Evolutionary conservation across 2,888 invertebrate species (phyloP), one percentile per base, ranked within the genome.

Genomic region (Dicyrtoma fusca): DNA sequence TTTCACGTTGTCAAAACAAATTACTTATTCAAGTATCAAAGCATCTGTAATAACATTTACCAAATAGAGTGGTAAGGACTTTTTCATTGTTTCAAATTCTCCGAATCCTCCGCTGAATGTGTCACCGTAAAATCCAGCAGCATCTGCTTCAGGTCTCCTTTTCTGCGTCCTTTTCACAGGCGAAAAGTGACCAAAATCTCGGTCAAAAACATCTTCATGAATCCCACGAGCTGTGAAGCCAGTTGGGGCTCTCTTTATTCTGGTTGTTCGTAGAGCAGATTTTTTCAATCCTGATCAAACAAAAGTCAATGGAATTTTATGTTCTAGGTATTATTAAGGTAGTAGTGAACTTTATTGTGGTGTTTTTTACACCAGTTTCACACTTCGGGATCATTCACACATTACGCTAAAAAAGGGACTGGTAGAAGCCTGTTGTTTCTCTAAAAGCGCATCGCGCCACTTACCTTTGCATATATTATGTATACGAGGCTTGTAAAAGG

Each of bases 1-100:
- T n/a, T n/a, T n/a, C n/a, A n/a, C n/a, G n/a, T n/a, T n/a, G n/a
- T n/a, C n/a, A n/a, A n/a, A n/a, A n/a, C n/a, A n/a, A n/a, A n/a
- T n/a, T n/a, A n/a, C n/a, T n/a, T n/a, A n/a, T n/a, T n/a, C n/a
- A n/a, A n/a, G n/a, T n/a, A n/a, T n/a, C n/a, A n/a, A n/a, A n/a
- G n/a, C n/a, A n/a, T n/a, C n/a, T n/a, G n/a, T n/a, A n/a, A n/a
- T n/a, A n/a, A 17, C 8, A 26, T 26, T 17, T 66, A 68, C 72
- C 72, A 72, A 49, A 34, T 64, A 68, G 1, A 19, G 42, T 1
- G 65, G 51, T 4, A 45, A 55, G 34, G 72, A 72, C 71, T 77
- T 72, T 66, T 80, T 80, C 80, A 80, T 80, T 59, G 79, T 78
- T 73, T 80, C 79, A 74, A 80, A 80, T 69, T 80, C 80, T 62